These are phyloP conservation scores for Deroplatys truncata DNA, from an alignment of 2,888 invertebrate genomes.

Conservation along the genomic window DNA sequence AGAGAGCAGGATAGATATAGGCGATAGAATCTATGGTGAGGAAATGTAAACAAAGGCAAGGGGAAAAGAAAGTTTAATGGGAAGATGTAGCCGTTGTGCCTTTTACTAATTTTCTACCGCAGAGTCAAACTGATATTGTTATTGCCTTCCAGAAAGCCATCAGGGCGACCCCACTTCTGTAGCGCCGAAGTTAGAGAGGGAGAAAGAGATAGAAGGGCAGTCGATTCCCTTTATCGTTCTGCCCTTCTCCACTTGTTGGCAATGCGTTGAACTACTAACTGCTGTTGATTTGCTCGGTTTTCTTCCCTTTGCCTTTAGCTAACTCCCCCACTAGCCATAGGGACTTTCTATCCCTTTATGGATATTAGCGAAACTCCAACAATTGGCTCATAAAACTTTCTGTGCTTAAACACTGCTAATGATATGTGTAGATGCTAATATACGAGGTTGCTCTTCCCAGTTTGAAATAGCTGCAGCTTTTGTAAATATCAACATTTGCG, in stretches of 20 bases:
- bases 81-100: not conserved
- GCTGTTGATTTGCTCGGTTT: not conserved
- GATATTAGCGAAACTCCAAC: not conserved
- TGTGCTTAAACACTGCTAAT: not conserved
- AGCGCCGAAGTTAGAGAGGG: not conserved
- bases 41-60: not conserved
- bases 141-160: not conserved
- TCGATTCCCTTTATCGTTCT: not conserved
- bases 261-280: not conserved
- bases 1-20: too few relatives aligned
- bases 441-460: too few relatives aligned
- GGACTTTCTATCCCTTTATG: not conserved
- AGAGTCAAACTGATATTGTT: not conserved
- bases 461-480: too few relatives aligned
- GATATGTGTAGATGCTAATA: too few relatives aligned
- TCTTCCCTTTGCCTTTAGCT: not conserved
- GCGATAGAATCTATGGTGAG: not conserved
- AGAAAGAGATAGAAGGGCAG: not conserved
- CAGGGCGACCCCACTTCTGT: not conserved
- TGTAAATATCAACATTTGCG: too few relatives aligned
- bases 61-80: not conserved
- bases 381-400: not conserved
- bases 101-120: not conserved
- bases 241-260: not conserved
- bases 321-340: not conserved